A percentile compares a stretch with the other conserved stretches of the same genome.
Conservation (phyloP, 2,797 vertebrate species). For the Borostomias antarcticus region DNA sequence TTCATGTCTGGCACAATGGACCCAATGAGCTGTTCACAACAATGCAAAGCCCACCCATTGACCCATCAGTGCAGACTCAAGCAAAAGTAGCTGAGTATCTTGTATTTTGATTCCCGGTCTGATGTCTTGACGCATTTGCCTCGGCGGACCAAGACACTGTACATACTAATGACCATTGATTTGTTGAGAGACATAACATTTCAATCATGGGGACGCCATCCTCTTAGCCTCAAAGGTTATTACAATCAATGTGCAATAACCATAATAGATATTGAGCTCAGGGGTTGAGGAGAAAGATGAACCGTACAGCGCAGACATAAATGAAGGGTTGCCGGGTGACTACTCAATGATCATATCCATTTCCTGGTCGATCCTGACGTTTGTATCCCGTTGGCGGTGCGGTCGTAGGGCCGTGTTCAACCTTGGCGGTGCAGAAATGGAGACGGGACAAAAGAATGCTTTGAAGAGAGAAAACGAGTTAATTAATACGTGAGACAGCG, state of each 20-base stretch:
- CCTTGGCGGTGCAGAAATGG: conserved; percentile 41
- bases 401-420: neutral
- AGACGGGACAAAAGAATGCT: conserved; percentile 39
- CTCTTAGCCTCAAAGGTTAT: conserved; percentile 49
- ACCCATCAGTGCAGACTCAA: no score
- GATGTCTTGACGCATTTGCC: neutral
- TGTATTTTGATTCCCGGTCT: no score
- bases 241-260: conserved; percentile 64
- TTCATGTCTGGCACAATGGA: no score
- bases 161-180: conserved; percentile 56
- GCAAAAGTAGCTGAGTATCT: no score
- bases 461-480: conserved; percentile 46
- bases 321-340: conserved; percentile 38
- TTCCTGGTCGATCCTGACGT: neutral
- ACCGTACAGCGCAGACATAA: conserved; percentile 45
- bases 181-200: conserved; percentile 48
- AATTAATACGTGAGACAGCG: conserved; percentile 67
- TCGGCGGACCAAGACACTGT: neutral
- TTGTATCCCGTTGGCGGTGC: neutral
- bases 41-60: no score
- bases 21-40: no score
- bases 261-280: conserved; percentile 58
- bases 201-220: conserved; percentile 55
- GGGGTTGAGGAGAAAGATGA: conserved; percentile 21
- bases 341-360: conserved; percentile 17